These are phyloP conservation scores for Elachura formosa DNA, from an alignment of 2,113 vertebrate genomes.

Conservation along the genomic window DNA sequence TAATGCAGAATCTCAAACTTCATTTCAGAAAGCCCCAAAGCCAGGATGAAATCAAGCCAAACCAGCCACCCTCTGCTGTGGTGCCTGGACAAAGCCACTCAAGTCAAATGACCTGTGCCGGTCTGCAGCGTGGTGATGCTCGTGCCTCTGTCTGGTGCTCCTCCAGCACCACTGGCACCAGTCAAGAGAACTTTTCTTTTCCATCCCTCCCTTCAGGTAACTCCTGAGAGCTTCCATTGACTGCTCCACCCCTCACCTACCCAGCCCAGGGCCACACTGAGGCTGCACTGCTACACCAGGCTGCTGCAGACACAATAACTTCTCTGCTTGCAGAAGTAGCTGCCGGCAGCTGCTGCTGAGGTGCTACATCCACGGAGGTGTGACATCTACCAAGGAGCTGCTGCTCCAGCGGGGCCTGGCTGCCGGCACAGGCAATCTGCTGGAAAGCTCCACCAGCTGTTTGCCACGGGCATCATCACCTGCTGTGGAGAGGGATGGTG, in stretches of 20 bases:
- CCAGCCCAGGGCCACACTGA: accelerated
- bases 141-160: neutral
- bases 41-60: neutral
- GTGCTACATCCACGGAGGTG: neutral
- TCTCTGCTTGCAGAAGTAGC: neutral
- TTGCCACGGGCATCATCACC: accelerated
- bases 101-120: neutral
- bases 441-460: neutral
- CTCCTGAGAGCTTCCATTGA: neutral
- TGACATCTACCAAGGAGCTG: neutral
- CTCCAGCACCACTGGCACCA: neutral
- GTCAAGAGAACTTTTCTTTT: neutral
- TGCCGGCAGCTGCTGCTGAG: neutral
- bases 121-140: accelerated
- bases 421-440: neutral
- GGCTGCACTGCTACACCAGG: neutral
- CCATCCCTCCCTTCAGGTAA: neutral
- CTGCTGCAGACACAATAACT: neutral
- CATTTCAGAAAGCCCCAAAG: constrained; percentile 6
- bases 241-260: neutral
- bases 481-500: neutral
- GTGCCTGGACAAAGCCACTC: neutral
- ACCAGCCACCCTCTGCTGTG: neutral
- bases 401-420: neutral
- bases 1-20: neutral